A percentile compares a stretch with the other conserved stretches of the same genome.
Conservation (phyloP, 1,140 invertebrate genomes). For the Drosophila kanapiae region DNA sequence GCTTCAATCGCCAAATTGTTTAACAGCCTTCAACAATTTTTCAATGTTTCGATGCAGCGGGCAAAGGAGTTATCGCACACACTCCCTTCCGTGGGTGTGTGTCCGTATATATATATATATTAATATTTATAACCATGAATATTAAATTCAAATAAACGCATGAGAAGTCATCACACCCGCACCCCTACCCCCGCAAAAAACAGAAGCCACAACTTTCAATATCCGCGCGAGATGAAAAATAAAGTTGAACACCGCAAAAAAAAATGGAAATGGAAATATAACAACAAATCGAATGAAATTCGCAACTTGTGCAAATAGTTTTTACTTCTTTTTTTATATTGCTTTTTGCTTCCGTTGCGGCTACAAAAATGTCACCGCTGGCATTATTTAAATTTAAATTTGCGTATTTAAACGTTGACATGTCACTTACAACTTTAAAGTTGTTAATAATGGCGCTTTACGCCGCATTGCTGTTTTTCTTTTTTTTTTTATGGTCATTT, state of each 20-base stretch:
- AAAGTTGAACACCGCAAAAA: slow-evolving; percentile 33
- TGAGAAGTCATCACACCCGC: slow-evolving; percentile 33
- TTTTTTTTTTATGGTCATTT: slow-evolving; percentile 65
- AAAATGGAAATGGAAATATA: slow-evolving; percentile 42
- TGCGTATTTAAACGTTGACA: slow-evolving; percentile 61
- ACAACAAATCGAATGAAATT: slow-evolving; percentile 61
- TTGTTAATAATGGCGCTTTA: slow-evolving; percentile 69
- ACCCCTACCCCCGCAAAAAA: background rate
- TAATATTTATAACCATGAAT: slow-evolving; percentile 80
- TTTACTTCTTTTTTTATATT: slow-evolving; percentile 14
- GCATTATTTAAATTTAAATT: slow-evolving; percentile 62
- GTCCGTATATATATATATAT: slow-evolving; percentile 30
- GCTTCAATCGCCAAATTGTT: slow-evolving; percentile 67
- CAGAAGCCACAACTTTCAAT: slow-evolving; percentile 78
- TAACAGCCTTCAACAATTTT: slow-evolving; percentile 72
- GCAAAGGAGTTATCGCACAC: slow-evolving; percentile 14
- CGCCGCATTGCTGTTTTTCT: slow-evolving; percentile 43
- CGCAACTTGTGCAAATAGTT: slow-evolving; percentile 59
- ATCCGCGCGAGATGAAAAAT: slow-evolving; percentile 58
- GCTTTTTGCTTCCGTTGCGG: slow-evolving; percentile 32
- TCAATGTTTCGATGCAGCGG: slow-evolving; percentile 59
- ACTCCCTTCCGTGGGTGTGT: background rate
- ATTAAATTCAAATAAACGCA: slow-evolving; percentile 78
- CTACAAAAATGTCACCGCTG: slow-evolving; percentile 37
- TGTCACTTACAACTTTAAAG: slow-evolving; percentile 75